phyloP scores from a whole-genome alignment of 1,140 invertebrate genomes.

The Bombus polaris region DNA sequence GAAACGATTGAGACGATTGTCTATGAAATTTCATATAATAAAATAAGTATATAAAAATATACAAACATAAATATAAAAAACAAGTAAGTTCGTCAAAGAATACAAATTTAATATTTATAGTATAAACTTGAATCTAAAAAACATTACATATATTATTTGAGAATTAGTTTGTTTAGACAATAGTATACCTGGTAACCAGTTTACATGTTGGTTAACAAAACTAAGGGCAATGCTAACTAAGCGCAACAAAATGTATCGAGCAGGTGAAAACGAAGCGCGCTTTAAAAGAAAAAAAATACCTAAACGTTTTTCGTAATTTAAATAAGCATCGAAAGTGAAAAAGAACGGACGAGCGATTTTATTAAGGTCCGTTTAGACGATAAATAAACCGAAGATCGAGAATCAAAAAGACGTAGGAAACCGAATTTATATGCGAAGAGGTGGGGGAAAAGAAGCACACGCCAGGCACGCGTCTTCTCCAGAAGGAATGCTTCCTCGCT shows the following conservation, averaged over 20 bases:
- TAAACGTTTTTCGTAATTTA: no score
- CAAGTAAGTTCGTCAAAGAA: no score
- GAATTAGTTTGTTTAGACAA: background rate
- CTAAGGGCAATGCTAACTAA: background rate
- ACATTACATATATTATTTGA: background rate
- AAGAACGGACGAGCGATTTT: background rate
- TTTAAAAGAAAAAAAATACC: background rate
- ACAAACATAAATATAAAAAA: no score
- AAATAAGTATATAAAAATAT: no score
- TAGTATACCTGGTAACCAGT: background rate
- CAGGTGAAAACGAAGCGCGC: background rate
- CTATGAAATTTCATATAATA: no score
- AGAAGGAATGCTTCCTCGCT: constrained; percentile 51
- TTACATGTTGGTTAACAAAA: background rate
- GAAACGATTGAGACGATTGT: no score
- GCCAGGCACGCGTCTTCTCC: constrained; percentile 70
- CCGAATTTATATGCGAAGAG: constrained; percentile 25
- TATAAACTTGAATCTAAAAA: no score
- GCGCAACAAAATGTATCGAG: background rate
- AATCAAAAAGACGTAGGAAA: constrained; percentile 2
- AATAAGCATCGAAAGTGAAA: background rate
- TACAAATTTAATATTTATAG: no score
- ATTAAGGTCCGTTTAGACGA: background rate
- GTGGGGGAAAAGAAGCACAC: constrained; percentile 65
- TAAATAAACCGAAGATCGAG: no score